These are phyloP conservation scores for Hemicrepidius hirtus DNA, from an alignment of 2,888 invertebrate genomes.

Conservation along the genomic window DNA sequence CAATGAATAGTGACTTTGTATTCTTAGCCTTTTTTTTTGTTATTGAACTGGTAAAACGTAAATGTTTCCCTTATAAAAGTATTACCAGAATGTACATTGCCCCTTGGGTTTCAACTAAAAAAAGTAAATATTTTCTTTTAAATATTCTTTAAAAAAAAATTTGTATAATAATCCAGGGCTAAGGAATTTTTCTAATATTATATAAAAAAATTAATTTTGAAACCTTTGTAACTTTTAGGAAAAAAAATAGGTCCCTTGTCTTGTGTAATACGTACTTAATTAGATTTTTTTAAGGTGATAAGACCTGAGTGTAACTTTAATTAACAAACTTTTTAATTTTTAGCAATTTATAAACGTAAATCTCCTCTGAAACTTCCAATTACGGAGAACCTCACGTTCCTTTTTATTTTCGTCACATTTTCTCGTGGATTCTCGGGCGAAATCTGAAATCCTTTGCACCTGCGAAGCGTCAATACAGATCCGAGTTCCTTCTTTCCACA, in stretches of 20 bases:
- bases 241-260: neutral
- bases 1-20: too few species aligned
- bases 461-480: neutral
- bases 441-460: slow-evolving; percentile 3
- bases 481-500: neutral
- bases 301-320: slow-evolving; percentile 2
- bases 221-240: neutral
- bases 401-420: slow-evolving; percentile 8
- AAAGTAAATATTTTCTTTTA: too few species aligned
- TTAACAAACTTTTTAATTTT: slow-evolving; percentile 26
- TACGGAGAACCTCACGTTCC: slow-evolving; percentile 2
- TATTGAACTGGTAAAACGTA: too few species aligned
- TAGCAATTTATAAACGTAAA: slow-evolving; percentile 13
- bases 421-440: neutral
- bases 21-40: too few species aligned
- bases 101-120: too few species aligned
- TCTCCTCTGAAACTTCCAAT: neutral
- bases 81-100: too few species aligned
- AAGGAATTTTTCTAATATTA: too few species aligned
- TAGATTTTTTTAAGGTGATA: slow-evolving; percentile 5
- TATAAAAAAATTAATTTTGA: neutral
- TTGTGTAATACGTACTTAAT: neutral
- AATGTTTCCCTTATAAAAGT: too few species aligned
- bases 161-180: too few species aligned
- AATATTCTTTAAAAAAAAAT: too few species aligned